phyloP scores from a whole-genome alignment of 2,113 vertebrate species.

The Colinus virginianus region DNA sequence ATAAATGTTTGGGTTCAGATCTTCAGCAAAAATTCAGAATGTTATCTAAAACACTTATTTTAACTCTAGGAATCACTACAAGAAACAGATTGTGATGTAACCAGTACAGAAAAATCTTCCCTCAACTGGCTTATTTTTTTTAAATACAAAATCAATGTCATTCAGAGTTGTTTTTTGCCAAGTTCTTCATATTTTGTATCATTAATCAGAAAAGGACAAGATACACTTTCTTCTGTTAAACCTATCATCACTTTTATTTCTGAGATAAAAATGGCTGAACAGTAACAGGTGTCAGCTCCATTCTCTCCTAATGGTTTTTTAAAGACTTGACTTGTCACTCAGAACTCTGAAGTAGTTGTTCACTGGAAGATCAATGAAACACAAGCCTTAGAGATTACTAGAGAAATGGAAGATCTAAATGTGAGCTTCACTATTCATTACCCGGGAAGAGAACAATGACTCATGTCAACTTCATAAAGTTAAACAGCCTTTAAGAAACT shows the following conservation, averaged over 20 bases:
- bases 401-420: constrained; percentile 52
- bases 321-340: constrained; percentile 33
- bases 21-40: background rate
- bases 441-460: constrained; percentile 60
- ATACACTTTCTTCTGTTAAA: background rate
- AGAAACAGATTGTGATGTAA: background rate
- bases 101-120: background rate
- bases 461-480: constrained; percentile 29
- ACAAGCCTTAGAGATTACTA: constrained; percentile 20
- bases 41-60: background rate
- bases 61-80: background rate
- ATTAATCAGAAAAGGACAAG: background rate
- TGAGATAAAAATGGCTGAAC: background rate
- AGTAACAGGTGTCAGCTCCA: background rate
- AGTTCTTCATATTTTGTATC: background rate
- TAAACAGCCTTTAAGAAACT: constrained; percentile 47
- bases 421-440: constrained; percentile 59
- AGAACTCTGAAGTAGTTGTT: constrained; percentile 16
- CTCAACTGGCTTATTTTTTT: background rate
- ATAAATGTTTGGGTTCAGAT: background rate
- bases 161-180: background rate
- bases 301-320: background rate
- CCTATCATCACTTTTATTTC: background rate
- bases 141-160: background rate
- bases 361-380: constrained; percentile 52